Conservation (phyloP, 35 echinoderm and acorn worm species). For the Lytechinus variegatus region DNA sequence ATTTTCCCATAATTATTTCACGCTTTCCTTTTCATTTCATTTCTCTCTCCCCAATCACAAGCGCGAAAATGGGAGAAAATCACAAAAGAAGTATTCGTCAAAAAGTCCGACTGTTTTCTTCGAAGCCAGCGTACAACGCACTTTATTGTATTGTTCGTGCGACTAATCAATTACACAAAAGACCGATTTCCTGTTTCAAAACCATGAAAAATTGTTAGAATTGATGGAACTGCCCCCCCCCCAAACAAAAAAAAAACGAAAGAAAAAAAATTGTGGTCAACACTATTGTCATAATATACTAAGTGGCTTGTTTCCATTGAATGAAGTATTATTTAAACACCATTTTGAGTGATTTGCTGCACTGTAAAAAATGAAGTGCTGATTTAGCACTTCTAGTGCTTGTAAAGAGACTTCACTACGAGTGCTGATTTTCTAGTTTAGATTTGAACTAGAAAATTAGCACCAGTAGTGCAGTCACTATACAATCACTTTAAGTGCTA, state of each 20-base stretch:
- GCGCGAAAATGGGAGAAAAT: neutral
- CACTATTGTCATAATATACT: neutral
- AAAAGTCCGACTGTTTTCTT: neutral
- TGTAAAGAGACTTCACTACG: no score
- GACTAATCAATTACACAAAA: slow-evolving; percentile 14
- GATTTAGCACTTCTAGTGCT: no score
- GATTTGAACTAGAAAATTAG: no score
- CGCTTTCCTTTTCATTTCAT: neutral
- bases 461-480: no score
- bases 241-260: no score
- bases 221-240: neutral
- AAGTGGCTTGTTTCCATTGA: no score
- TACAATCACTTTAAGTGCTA: no score
- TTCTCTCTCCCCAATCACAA: neutral
- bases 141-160: slow-evolving; percentile 4
- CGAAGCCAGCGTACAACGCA: neutral
- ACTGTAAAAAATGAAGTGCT: no score
- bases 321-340: no score
- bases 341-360: no score
- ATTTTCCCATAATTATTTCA: neutral
- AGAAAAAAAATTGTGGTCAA: neutral
- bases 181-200: neutral
- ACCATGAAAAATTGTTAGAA: neutral
- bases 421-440: no score
- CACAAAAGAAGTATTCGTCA: neutral